Evolutionary conservation across 2,113 vertebrate species (phyloP).

Genomic region (Chrysochloris asiatica): DNA sequence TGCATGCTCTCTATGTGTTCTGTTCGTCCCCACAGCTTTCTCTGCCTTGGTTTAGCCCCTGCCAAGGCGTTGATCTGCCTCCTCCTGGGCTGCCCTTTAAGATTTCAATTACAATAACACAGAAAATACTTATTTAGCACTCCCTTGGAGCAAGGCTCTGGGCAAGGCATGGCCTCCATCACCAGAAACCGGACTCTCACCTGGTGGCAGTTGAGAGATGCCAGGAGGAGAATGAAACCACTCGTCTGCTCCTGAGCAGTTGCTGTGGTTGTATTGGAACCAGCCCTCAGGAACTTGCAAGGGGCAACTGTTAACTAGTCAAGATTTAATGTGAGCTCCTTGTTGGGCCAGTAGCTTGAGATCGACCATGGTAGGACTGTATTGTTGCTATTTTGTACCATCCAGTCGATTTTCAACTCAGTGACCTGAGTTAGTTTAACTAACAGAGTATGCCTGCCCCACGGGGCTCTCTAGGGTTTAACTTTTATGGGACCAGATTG

Average conservation of each 20-base stretch:
- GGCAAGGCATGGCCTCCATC: not conserved
- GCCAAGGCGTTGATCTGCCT: not conserved
- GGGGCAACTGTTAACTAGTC: not conserved
- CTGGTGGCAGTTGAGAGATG: not conserved
- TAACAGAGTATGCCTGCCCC: not conserved
- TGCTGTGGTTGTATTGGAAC: fast-evolving
- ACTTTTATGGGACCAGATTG: not conserved
- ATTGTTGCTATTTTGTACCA: not conserved
- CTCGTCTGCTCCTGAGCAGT: not conserved
- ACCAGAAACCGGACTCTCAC: not conserved
- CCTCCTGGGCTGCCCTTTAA: not conserved
- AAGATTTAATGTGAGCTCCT: not conserved
- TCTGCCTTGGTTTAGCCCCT: not conserved
- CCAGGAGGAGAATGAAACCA: not conserved
- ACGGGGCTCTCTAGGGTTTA: not conserved
- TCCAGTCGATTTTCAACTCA: not conserved
- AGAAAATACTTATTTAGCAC: slow-evolving; percentile 28
- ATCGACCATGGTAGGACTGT: fast-evolving
- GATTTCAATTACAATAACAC: not conserved
- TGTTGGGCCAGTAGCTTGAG: not conserved
- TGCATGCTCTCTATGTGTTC: not conserved
- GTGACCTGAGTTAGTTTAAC: not conserved
- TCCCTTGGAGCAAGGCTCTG: not conserved
- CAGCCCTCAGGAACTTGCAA: fast-evolving
- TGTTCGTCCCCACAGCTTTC: not conserved